Conservation (phyloP, 2,888 invertebrate species). For the Tyria jacobaeae region DNA sequence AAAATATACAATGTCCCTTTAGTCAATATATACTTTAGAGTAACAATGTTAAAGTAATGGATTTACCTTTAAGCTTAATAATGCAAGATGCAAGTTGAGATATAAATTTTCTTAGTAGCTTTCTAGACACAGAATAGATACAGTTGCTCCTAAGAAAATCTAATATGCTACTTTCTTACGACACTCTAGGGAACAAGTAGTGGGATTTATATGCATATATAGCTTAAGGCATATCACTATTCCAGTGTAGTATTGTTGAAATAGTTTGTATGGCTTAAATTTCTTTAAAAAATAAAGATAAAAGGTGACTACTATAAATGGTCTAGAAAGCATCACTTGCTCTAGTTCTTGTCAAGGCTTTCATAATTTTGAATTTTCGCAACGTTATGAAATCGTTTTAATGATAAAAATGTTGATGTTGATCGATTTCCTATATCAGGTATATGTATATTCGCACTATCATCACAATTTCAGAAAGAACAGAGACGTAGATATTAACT, state of each 20-base stretch:
- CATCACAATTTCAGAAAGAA: too few relatives aligned
- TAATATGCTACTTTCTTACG: constrained; percentile 17
- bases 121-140: constrained; percentile 15
- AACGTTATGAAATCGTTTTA: too few relatives aligned
- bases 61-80: constrained; percentile 10
- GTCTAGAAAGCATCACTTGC: too few relatives aligned
- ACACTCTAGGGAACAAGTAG: constrained; percentile 17
- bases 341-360: too few relatives aligned
- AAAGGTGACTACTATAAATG: neutral
- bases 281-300: constrained; percentile 10
- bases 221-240: too few relatives aligned
- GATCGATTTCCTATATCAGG: too few relatives aligned
- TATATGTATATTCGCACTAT: too few relatives aligned
- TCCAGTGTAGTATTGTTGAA: neutral
- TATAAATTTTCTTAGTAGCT: constrained; percentile 15
- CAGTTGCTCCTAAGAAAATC: constrained; percentile 16
- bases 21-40: neutral
- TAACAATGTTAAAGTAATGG: neutral
- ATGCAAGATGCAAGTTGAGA: neutral
- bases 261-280: neutral
- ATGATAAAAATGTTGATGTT: too few relatives aligned
- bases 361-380: too few relatives aligned
- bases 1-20: too few relatives aligned
- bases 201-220: constrained; percentile 19
- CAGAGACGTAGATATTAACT: too few relatives aligned